Percentiles rank a stretch among this genome's conserved stretches.
phyloP scores from a whole-genome alignment of 2,113 vertebrate species.

The Lepisosteus osseus region DNA sequence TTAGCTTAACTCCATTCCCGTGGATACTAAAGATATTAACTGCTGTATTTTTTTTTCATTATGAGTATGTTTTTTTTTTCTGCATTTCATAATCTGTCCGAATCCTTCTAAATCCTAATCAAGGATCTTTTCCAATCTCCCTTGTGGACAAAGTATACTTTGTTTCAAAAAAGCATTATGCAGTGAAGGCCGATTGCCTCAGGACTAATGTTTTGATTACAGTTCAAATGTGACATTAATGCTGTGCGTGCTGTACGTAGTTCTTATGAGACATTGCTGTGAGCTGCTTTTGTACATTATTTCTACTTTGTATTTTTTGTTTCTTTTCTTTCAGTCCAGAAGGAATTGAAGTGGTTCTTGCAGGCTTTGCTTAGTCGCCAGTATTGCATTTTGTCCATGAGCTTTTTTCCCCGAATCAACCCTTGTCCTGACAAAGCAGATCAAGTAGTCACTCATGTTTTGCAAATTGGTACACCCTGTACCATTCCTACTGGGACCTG shows the following conservation, averaged over 20 bases:
- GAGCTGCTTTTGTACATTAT: neutral
- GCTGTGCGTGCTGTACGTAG: neutral
- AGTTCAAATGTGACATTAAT: neutral
- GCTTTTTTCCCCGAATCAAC: neutral
- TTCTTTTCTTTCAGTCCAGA: neutral
- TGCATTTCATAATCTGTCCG: slow-evolving; percentile 7
- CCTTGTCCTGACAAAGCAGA: slow-evolving; percentile 1
- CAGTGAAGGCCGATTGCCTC: slow-evolving; percentile 2
- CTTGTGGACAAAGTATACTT: neutral
- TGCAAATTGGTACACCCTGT: neutral
- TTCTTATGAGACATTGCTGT: neutral
- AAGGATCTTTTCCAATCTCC: slow-evolving; percentile 2
- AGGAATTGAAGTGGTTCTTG: too few species aligned
- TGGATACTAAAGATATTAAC: too few species aligned
- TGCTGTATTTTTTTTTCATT: neutral
- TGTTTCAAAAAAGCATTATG: neutral
- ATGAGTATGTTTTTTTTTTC: neutral
- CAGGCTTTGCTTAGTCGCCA: too few species aligned
- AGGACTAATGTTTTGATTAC: neutral
- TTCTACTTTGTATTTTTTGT: neutral
- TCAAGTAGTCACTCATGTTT: neutral
- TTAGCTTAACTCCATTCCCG: neutral
- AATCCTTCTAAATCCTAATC: slow-evolving; percentile 4
- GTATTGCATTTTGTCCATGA: neutral
- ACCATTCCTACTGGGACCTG: neutral